Conservation (phyloP, 2,888 invertebrate genomes). For the Polydrusus tereticollis region DNA sequence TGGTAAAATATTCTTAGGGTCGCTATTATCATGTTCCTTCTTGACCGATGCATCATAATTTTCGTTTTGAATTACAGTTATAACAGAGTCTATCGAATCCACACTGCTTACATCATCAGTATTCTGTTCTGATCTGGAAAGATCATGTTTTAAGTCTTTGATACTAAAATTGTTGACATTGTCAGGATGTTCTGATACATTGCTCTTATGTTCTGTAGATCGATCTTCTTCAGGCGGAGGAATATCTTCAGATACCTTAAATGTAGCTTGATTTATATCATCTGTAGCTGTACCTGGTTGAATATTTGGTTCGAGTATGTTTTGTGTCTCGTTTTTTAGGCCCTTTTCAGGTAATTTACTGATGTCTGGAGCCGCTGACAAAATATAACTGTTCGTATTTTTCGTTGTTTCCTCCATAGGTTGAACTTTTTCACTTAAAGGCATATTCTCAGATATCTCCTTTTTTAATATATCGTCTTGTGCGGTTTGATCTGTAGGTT, state of each 20-base stretch:
- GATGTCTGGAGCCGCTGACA: neutral
- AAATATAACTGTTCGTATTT: neutral
- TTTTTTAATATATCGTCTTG: too few species aligned
- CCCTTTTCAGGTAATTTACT: neutral
- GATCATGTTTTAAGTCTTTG: neutral
- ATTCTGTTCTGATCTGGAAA: neutral
- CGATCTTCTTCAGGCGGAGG: too few species aligned
- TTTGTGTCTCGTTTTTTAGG: neutral
- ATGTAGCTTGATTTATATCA: neutral
- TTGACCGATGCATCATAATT: constrained; percentile 12
- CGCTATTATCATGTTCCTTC: neutral
- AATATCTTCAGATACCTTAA: too few species aligned
- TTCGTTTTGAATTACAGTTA: constrained; percentile 55
- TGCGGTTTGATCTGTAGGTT: neutral
- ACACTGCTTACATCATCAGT: constrained; percentile 52
- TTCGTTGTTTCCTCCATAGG: neutral
- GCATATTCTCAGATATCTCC: too few species aligned
- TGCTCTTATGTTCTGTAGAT: neutral
- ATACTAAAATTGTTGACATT: too few species aligned
- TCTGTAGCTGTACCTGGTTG: neutral
- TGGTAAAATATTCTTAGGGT: neutral
- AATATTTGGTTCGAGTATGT: neutral
- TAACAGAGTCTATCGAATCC: constrained; percentile 56
- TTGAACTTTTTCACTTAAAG: neutral
- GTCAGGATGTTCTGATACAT: too few species aligned